Evolutionary conservation across 2,113 vertebrate species (phyloP).

Genomic region (Progne subis): DNA sequence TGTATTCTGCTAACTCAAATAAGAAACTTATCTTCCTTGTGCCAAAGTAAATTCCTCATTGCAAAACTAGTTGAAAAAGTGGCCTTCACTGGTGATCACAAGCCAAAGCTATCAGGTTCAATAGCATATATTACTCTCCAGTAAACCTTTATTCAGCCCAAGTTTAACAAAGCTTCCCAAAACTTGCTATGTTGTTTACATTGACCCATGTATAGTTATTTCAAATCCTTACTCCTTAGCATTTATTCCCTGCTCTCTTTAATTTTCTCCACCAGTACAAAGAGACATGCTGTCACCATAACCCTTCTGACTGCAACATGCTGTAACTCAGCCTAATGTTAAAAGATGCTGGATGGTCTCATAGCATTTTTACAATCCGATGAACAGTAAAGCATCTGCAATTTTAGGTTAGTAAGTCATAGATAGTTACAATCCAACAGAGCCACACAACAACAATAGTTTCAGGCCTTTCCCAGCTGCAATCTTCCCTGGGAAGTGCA

Average conservation of each 20-base stretch:
- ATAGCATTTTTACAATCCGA: neutral
- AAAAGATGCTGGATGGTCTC: neutral
- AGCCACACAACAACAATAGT: neutral
- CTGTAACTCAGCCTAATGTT: neutral
- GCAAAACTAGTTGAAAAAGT: slow-evolving; percentile 7
- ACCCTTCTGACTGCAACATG: neutral
- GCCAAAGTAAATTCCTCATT: neutral
- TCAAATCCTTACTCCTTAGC: neutral
- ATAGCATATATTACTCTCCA: neutral
- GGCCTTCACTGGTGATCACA: neutral
- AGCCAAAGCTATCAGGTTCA: neutral
- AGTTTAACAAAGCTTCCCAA: neutral
- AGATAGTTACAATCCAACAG: neutral
- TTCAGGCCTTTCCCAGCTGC: neutral
- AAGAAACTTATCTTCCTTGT: neutral
- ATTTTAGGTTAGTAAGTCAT: neutral
- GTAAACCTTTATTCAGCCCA: neutral
- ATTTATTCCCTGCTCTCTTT: neutral
- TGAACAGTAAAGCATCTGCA: neutral
- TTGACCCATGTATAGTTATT: neutral
- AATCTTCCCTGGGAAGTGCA: neutral
- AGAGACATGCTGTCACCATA: neutral
- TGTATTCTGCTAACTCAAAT: neutral
- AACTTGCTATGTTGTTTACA: neutral
- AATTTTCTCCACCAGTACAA: neutral